Evolutionary conservation across 2,113 vertebrate species (phyloP), one percentile per base, ranked within the genome.

Genomic region (Stomatorhinus ivindoensis): DNA sequence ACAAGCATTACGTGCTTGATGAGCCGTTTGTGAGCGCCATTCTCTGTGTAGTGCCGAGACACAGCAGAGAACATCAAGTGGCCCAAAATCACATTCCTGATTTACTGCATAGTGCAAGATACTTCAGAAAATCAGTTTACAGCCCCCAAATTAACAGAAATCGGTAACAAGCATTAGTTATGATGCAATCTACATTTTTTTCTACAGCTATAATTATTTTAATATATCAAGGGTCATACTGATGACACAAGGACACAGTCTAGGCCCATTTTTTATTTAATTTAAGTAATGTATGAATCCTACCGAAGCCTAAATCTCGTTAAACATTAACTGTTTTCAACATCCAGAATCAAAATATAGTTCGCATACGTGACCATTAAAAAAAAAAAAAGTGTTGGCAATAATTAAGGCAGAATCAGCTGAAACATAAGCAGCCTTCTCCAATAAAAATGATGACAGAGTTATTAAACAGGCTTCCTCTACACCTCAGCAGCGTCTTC

Each of bases 401-500:
- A 94, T 93, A 93, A 93, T 93, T 90, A 92, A 89, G 91, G 92
- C 93, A 90, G 93, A 94, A 95, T 91, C 93, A 91, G 95, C 93
- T 96, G 95, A 95, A 96, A 95, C 94, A 94, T 8, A 53, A 35
- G 85, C 39, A 84, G 82, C 17, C 42, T 84, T 46, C 94, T 93
- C 93, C 93, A 94, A 95, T 96, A 97, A 97, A 97, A 97, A 96
- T 96, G 96, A 96, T 97, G 96, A 95, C 96, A 94, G 96, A 96
- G 97, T 97, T 97, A 97, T 96, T 96, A 95, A 95, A 94, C 97
- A 97, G 96, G 95, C 96, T 97, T 97, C 97, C 97, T 97, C 95
- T 96, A 95, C 94, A 95, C 95, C 96, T 96, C 95, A 91, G 94
- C 96, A 94, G 95, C 94, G 95, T 95, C 96, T 97, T 97, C 96